Base-by-base conservation (phyloP, 2,888 invertebrate genomes). In the Ophion costatus region DNA sequence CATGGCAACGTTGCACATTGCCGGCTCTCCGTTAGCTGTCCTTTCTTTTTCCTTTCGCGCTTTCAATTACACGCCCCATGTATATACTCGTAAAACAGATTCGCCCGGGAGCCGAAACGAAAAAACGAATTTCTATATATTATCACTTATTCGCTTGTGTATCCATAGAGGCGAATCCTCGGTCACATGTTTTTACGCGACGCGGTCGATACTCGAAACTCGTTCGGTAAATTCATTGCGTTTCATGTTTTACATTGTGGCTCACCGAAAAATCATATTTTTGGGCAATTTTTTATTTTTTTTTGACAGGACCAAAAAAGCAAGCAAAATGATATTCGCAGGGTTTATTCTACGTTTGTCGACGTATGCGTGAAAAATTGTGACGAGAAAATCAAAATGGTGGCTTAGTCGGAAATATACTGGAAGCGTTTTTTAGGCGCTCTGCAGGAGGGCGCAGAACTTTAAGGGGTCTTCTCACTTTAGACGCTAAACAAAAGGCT, bases 1-100 rank as follows among this genome's bases (percentile, higher is more conserved):
- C 91, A 92, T 92, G 90, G 92, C 90, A 91, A 91, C 91, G 89
- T 90, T 91, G 90, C 91, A 92, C 92, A 92, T 92, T 89, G 88
- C 86, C 88, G 88, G 88, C 90, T 89, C 87, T 64, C 56, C 11
- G 64, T 77, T 69, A 22, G 38, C 45, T 67, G 42, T 70, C 5
- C 71, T 69, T 67, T 74, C 74, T 22, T 29, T 38, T 76, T 38
- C 20, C 9, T 74, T 10, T 63, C 33, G 33, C 10, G 33, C 22
- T 33, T 14, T 4, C 70, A 10, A 9, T 7, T 22, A 11, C 63
- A n/a, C 24, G 2, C 63, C 24, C 22, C 42, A 42, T 57, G 24
- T 22, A 11, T 2, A 38, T 6, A 20, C 56, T 42, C 24, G 22
- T n/a, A 9, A 61, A 74, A 74, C 11, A 61, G 9, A 61, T 74